Evolutionary conservation across 2,113 vertebrate species (phyloP).

Genomic region (Crotalus viridis): DNA sequence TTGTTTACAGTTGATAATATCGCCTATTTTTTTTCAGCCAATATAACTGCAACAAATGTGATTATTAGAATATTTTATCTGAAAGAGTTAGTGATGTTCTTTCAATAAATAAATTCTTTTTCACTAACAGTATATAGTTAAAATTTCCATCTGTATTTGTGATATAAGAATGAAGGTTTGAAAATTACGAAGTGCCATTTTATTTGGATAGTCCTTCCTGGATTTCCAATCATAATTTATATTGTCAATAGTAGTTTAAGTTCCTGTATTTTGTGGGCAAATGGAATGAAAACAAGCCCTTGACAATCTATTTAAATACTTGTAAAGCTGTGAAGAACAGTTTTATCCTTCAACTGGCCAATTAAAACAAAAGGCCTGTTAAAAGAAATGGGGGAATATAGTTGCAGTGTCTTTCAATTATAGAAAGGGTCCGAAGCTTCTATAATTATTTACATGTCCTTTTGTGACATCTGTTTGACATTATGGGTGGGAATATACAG

Average conservation of each 20-base stretch:
- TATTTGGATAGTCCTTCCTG: background rate
- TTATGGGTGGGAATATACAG: constrained; percentile 64
- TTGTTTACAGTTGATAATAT: background rate
- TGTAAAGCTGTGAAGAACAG: background rate
- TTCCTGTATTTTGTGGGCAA: background rate
- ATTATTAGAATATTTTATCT: background rate
- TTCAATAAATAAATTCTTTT: background rate
- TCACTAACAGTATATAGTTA: background rate
- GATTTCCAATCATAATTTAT: background rate
- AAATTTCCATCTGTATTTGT: background rate
- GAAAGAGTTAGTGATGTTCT: background rate
- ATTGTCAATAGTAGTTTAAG: background rate
- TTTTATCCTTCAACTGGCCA: background rate
- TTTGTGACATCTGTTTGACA: constrained; percentile 74
- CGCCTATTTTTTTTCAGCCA: background rate
- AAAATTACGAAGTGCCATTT: background rate
- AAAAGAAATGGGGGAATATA: constrained; percentile 51
- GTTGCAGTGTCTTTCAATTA: constrained; percentile 59
- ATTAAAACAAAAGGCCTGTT: constrained; percentile 7
- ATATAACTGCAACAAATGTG: background rate
- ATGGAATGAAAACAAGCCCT: background rate
- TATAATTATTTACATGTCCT: constrained; percentile 54
- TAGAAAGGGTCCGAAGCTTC: constrained; percentile 63
- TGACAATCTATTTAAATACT: background rate
- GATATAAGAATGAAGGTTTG: background rate